Conservation (phyloP, 2,797 vertebrate species). For the Vireo griseus region DNA sequence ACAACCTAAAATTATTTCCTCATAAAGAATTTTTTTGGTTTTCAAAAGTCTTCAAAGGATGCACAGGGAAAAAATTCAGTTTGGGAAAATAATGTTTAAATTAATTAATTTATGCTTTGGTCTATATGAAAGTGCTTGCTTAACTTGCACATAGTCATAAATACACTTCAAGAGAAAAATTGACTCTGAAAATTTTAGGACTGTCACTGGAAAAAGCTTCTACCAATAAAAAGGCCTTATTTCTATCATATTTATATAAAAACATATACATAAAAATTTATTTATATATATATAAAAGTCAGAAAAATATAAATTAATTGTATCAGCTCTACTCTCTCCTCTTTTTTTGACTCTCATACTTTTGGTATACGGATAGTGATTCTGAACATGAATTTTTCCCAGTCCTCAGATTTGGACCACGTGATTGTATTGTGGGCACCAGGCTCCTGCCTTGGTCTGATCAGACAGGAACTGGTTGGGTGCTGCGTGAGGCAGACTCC, state of each 20-base stretch:
- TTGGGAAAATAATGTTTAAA: not conserved
- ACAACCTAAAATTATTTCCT: conserved; percentile 31
- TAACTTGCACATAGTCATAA: not conserved
- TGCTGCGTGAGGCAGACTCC: not conserved
- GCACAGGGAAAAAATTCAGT: conserved; percentile 14
- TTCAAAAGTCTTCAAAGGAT: conserved; percentile 48
- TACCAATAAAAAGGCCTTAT: not conserved
- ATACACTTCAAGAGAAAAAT: not conserved
- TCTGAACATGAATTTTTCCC: not conserved
- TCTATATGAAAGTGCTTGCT: not conserved
- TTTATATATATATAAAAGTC: not conserved
- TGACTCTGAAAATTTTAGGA: not conserved
- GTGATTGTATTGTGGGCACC: not conserved
- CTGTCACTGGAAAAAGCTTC: not conserved
- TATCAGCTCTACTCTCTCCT: not conserved
- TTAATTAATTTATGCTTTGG: not conserved
- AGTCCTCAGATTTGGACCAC: not conserved
- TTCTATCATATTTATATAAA: not conserved
- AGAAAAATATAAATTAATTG: not conserved
- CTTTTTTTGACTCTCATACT: not conserved
- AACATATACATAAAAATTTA: not conserved
- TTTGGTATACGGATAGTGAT: not conserved
- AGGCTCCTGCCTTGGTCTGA: not conserved
- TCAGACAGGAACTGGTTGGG: not conserved
- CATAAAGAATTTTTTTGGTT: conserved; percentile 30